A percentile compares a stretch with the other conserved stretches of the same genome.
These are phyloP conservation scores for Saccostrea echinata DNA, from an alignment of 1,140 invertebrate species.

Conservation along the genomic window DNA sequence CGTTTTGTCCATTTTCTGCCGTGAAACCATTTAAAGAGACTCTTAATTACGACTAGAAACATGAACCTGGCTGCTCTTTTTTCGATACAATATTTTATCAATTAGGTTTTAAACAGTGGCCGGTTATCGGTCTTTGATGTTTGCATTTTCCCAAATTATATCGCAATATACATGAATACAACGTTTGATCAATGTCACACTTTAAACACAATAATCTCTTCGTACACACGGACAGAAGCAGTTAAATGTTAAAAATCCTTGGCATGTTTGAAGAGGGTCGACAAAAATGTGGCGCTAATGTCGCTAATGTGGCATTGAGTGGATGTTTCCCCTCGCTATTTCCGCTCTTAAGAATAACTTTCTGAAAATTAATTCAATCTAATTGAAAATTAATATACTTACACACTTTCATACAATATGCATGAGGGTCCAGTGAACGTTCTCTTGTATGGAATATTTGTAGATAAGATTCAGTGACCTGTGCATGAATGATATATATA, in stretches of 20 bases:
- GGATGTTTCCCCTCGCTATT: background rate
- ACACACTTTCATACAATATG: background rate
- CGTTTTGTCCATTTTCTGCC: constrained; percentile 30
- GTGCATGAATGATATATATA: too few relatives aligned
- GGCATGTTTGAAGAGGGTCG: background rate
- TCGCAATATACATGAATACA: constrained; percentile 7
- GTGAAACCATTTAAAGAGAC: constrained; percentile 26
- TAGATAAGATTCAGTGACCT: too few relatives aligned
- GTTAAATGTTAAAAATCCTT: constrained; percentile 17
- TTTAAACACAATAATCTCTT: constrained; percentile 19
- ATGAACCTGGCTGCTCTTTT: constrained; percentile 13
- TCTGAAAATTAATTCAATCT: constrained; percentile 6
- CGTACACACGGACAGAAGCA: constrained; percentile 24
- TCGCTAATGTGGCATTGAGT: background rate
- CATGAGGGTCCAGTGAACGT: background rate
- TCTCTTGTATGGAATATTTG: too few relatives aligned
- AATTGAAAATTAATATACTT: background rate
- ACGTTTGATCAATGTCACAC: constrained; percentile 24
- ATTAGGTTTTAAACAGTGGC: constrained; percentile 25
- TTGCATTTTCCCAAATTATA: constrained; percentile 27
- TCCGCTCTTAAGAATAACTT: constrained; percentile 4
- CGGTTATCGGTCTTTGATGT: constrained; percentile 25
- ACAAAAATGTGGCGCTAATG: background rate
- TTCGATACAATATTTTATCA: constrained; percentile 33
- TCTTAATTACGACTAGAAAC: constrained; percentile 24